Evolutionary conservation across 1,140 invertebrate genomes (phyloP), one percentile per base, ranked within the genome.

Genomic region (Charaxes varanes): DNA sequence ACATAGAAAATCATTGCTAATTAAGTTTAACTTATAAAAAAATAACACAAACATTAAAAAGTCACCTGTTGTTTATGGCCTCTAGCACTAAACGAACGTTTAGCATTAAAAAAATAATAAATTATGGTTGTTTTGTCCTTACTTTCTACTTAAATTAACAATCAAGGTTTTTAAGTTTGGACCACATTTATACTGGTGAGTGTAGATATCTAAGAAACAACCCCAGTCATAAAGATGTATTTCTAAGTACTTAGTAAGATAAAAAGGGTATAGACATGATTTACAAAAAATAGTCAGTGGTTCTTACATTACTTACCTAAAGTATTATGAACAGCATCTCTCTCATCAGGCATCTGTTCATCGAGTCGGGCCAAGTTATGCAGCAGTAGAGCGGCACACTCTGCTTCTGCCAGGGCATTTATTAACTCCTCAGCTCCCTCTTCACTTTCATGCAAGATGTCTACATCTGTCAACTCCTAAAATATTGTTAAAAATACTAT

Each of bases 251-350:
- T 32, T 7, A 10, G 7, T 19, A 28, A 30, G 28, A 16, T 33
- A 18, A 32, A n/a, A 15, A 33, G 15, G 5, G 6, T n/a, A 17
- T 14, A 15, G 13, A 17, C 10, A 17, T 11, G 3, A 12, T 13
- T 15, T 6, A 26, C 1, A 33, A 26, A 24, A 21, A 17, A 10
- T 10, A 27, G 18, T 4, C 7, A 19, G 7, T 19, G 7, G 18
- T 10, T 8, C 7, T 6, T n/a, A 6, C n/a, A n/a, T n/a, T 31
- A 16, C 33, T 18, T 55, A 92, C 93, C 92, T 59, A 99, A 85
- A 7, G 96, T 95, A 69, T 99, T 98, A 73, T 98, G 95, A 10
- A 99, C 95, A 28, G 97, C 98, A 82, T 99, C 97, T 27, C 92
- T 88, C 83, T 99, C 98, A 82, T 99, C 97, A 77, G 96, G 95